Evolutionary conservation across 2,888 invertebrate species (phyloP).

Genomic region (Dione juno): DNA sequence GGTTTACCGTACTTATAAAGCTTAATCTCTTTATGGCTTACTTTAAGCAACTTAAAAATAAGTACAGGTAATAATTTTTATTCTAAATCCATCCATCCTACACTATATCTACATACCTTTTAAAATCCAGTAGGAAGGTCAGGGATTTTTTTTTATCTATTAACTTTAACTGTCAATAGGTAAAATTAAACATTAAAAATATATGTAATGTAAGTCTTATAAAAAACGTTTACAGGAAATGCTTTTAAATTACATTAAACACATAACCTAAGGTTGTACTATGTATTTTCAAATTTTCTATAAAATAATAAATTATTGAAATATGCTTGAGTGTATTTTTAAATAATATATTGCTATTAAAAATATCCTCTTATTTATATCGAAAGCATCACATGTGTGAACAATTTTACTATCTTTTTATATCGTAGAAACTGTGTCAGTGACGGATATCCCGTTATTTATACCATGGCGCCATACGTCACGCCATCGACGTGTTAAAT

Average conservation of each 20-base stretch:
- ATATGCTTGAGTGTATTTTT: no score
- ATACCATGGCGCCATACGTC: slow-evolving; percentile 20
- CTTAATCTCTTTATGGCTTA: not conserved
- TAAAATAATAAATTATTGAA: no score
- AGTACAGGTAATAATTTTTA: no score
- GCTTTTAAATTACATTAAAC: no score
- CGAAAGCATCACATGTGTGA: slow-evolving; percentile 6
- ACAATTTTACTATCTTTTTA: slow-evolving; percentile 8
- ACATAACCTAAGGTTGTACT: no score
- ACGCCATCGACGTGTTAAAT: slow-evolving; percentile 5
- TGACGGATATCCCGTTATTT: slow-evolving; percentile 34
- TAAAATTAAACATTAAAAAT: not conserved
- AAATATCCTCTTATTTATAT: not conserved
- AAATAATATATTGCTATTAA: not conserved
- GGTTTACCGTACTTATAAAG: not conserved
- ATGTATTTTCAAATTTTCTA: no score
- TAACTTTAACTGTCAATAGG: not conserved
- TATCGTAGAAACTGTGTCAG: slow-evolving; percentile 33
- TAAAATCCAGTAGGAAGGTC: no score
- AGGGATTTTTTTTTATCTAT: not conserved
- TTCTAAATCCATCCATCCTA: no score
- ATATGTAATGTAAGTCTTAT: not conserved
- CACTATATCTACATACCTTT: no score
- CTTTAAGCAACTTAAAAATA: not conserved
- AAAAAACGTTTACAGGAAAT: not conserved